Conservation (phyloP, 2,888 invertebrate species). For the Drosophila quinaria region DNA sequence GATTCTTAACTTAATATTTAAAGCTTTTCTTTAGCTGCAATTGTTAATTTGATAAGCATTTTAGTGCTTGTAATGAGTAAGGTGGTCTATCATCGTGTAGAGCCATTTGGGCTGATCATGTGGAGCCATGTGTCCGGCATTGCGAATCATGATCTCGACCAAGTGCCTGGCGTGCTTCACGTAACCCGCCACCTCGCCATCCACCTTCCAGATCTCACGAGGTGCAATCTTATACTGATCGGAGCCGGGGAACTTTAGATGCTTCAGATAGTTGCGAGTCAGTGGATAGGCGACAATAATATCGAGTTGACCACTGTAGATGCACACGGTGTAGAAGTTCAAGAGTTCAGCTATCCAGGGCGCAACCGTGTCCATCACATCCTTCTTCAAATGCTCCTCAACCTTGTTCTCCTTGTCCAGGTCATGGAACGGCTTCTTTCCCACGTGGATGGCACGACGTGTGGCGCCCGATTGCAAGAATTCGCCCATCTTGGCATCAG, state of each 20-base stretch:
- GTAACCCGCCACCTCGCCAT: slow-evolving; percentile 91
- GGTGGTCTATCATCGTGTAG: slow-evolving; percentile 88
- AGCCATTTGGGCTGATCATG: slow-evolving; percentile 92
- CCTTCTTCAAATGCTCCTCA: slow-evolving; percentile 90
- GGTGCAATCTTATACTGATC: slow-evolving; percentile 89
- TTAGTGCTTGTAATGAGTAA: slow-evolving; percentile 78
- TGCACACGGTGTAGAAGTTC: slow-evolving; percentile 88
- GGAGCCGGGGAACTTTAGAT: slow-evolving; percentile 89
- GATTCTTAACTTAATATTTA: slow-evolving; percentile 4
- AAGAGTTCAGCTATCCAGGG: slow-evolving; percentile 90
- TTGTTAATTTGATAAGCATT: neutral
- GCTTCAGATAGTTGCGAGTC: slow-evolving; percentile 91
- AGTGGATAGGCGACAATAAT: slow-evolving; percentile 95
- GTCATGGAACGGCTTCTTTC: slow-evolving; percentile 90
- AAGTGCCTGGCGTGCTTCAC: slow-evolving; percentile 90
- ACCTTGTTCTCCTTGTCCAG: slow-evolving; percentile 87
- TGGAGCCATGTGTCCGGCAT: slow-evolving; percentile 94
- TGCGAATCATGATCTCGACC: slow-evolving; percentile 90
- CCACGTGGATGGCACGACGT: slow-evolving; percentile 93
- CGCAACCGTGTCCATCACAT: slow-evolving; percentile 93
- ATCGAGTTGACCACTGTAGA: slow-evolving; percentile 96
- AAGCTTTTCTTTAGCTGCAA: slow-evolving; percentile 15
- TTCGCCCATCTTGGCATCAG: slow-evolving; percentile 86
- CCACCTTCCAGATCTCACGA: slow-evolving; percentile 90
- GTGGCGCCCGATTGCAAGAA: slow-evolving; percentile 86